Evolutionary conservation across 2,113 vertebrate species (phyloP), one percentile per base, ranked within the genome.

Genomic region (Pavo muticus): DNA sequence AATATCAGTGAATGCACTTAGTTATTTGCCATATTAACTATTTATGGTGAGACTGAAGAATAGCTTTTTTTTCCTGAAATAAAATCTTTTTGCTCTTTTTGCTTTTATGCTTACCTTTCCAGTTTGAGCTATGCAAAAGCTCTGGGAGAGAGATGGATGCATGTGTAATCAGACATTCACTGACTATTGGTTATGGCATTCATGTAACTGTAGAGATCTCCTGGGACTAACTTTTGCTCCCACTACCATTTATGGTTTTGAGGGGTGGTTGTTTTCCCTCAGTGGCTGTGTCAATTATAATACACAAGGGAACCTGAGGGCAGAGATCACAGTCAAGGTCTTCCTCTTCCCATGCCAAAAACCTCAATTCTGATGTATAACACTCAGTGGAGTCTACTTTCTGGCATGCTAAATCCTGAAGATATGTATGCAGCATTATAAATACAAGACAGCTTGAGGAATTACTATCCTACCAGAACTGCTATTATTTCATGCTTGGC

Each of bases 301-400:
- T 56, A 81, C 47, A 50, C n/a, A 63, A 63, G 40, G 73, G 20
- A 74, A 6, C 19, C 18, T 42, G 12, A 87, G 30, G 15, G 21
- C 65, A 74, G 24, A 19, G 45, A 54, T 90, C 59, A 80, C 44
- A 83, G 52, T 39, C 37, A 74, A 81, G 35, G 30, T 87, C 65
- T 64, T 88, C 27, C 23, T 82, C 42, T 93, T 91, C 71, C 39
- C 50, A 63, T 42, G 68, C 6, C 21, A 67, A 81, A 92, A 11
- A 11, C 9, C 13, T 71, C 29, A 8, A 15, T 3, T 23, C 44
- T 70, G 56, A 69, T 69, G 18, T 16, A 10, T 52, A 63, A 25
- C 8, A 48, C 6, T 70, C 20, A 37, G 9, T 50, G 37, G 14
- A 42, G 5, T 4, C 37, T 23, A 16, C 9, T 59, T 86, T 54